Evolutionary conservation across 2,888 invertebrate genomes (phyloP).

Genomic region (Sturmia bella): DNA sequence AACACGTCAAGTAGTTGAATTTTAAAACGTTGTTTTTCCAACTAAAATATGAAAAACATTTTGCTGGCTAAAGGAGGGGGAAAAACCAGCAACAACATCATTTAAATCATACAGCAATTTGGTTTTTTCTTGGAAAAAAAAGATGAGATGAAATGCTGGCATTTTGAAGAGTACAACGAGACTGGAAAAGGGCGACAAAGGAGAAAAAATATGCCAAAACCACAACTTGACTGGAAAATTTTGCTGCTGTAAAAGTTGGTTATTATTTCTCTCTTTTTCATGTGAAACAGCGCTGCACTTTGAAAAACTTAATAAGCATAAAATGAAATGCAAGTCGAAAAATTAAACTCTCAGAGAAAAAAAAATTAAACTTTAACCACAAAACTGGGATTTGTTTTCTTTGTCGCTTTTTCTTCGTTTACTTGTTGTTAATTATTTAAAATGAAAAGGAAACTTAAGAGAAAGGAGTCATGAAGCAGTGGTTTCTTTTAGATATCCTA

Average conservation of each 20-base stretch:
- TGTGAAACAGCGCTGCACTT: conserved; percentile 33
- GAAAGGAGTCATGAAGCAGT: neutral
- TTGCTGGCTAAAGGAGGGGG: conserved; percentile 13
- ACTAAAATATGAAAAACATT: conserved; percentile 38
- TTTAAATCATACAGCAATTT: conserved; percentile 26
- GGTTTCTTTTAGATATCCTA: neutral
- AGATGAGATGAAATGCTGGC: conserved; percentile 42
- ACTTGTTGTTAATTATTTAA: conserved; percentile 36
- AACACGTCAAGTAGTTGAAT: conserved; percentile 41
- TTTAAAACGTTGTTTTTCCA: conserved; percentile 31
- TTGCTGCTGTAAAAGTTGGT: conserved; percentile 39
- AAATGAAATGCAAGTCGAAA: conserved; percentile 65
- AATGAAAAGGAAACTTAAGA: conserved; percentile 5
- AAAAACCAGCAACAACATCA: conserved; percentile 40
- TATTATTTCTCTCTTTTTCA: neutral
- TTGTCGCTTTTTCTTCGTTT: neutral
- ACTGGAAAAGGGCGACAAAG: conserved; percentile 3
- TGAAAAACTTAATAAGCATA: conserved; percentile 65
- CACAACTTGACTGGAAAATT: conserved; percentile 60
- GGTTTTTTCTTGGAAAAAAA: neutral
- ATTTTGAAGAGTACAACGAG: conserved; percentile 43
- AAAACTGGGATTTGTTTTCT: conserved; percentile 19
- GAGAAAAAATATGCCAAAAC: conserved; percentile 50
- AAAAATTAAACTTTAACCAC: conserved; percentile 5
- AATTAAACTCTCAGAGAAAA: conserved; percentile 38